Evolutionary conservation across 1,140 invertebrate species (phyloP), one percentile per base, ranked within the genome.

Genomic region (Cydia fagiglandana): DNA sequence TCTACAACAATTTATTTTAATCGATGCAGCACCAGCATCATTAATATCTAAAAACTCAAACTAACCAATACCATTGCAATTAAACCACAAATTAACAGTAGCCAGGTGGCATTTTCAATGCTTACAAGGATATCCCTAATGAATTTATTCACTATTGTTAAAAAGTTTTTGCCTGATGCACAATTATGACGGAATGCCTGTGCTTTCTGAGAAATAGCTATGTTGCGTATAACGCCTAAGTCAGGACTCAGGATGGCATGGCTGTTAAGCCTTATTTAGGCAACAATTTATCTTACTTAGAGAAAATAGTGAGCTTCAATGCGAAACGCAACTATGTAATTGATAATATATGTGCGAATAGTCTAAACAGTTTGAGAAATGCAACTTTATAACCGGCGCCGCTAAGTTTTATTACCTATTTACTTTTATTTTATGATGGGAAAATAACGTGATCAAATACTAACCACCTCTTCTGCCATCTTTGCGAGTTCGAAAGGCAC

Each of bases 81-180:
- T 70, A 70, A 70, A 70, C 34, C n/a, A 41, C 66, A 70, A 70
- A 70, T 70, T 38, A 38, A 70, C 12, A n/a, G 38, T 20, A 12
- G 20, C 12, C 30, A 70, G 66, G 34, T 70, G 66, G 66, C 66
- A 70, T 70, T 41, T 38, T 13, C 34, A 38, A 38, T 70, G 10
- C 66, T 15, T 70, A 70, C 30, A 70, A 70, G 66, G 66, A 38
- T 70, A 38, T 70, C 4, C 1, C 9, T 70, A 70, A 70, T 70
- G 30, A 70, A 70, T 70, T 70, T 38, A 70, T 70, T 34, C 34
- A 7, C 30, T 45, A 70, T 70, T 70, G 66, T 70, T 30, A 6
- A n/a, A n/a, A n/a, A 41, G 66, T 70, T 38, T 70, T 38, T 70
- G 30, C n/a, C n/a, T n/a, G 7, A 12, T 30, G n/a, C n/a, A 38